Evolutionary conservation across 2,888 invertebrate genomes (phyloP).

Genomic region (Spodoptera exigua): DNA sequence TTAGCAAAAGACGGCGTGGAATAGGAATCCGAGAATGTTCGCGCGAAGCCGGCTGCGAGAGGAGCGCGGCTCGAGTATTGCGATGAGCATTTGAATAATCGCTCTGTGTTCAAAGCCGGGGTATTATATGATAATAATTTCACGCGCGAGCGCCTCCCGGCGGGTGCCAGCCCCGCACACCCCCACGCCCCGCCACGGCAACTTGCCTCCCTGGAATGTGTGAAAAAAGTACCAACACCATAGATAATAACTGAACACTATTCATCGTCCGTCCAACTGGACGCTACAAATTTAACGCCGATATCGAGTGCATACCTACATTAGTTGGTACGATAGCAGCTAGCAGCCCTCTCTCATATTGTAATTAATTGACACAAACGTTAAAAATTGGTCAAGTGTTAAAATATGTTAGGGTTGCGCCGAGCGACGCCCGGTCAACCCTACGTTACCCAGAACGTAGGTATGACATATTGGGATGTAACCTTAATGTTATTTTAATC

Average conservation of each 20-base stretch:
- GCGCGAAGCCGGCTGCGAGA: conserved; percentile 61
- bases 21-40: conserved; percentile 76
- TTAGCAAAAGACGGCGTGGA: conserved; percentile 77
- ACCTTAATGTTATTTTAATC: conserved; percentile 53
- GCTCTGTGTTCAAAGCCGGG: conserved; percentile 79
- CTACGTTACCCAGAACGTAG: conserved; percentile 43
- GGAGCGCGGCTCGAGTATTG: conserved; percentile 62
- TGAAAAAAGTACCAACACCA: conserved; percentile 77
- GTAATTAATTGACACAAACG: conserved; percentile 83
- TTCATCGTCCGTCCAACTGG: conserved; percentile 52
- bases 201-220: conserved; percentile 79
- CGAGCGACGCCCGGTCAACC: conserved; percentile 49
- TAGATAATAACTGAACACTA: conserved; percentile 62
- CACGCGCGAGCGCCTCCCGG: conserved; percentile 81
- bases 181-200: conserved; percentile 66
- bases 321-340: conserved; percentile 57
- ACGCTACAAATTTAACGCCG: conserved; percentile 68
- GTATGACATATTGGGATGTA: conserved; percentile 55
- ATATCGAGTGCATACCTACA: conserved; percentile 68
- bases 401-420: conserved; percentile 63
- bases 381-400: conserved; percentile 79
- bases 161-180: conserved; percentile 68
- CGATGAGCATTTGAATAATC: conserved; percentile 87
- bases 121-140: conserved; percentile 89
- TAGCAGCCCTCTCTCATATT: conserved; percentile 66